Conservation (phyloP, 2,797 vertebrate genomes). For the Pelochelys cantorii region DNA sequence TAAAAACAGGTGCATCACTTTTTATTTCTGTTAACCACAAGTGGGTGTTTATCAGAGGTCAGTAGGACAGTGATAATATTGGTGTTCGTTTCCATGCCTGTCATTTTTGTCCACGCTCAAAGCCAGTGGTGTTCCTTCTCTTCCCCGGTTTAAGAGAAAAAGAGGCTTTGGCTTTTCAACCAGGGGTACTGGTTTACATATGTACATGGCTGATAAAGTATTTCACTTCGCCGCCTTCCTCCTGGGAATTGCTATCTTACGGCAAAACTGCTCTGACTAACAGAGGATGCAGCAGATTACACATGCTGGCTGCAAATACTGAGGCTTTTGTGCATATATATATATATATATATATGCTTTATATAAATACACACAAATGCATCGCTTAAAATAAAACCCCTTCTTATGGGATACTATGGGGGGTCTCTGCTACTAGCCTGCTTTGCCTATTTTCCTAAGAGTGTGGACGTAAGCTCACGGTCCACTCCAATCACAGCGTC, state of each 20-base stretch:
- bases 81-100: slow-evolving; percentile 11
- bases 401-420: neutral
- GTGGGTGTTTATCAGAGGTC: neutral
- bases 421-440: neutral
- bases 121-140: slow-evolving; percentile 49
- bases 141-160: slow-evolving; percentile 56
- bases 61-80: neutral
- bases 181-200: slow-evolving; percentile 73
- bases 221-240: slow-evolving; percentile 76
- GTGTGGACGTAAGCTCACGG: neutral
- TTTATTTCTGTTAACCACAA: accelerated
- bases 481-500: accelerated
- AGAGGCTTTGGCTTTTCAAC: slow-evolving; percentile 74
- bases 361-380: neutral
- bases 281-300: slow-evolving; percentile 73
- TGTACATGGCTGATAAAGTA: slow-evolving; percentile 82
- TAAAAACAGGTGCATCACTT: neutral
- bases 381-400: neutral
- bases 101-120: slow-evolving; percentile 44
- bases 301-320: slow-evolving; percentile 76
- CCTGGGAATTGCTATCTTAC: slow-evolving; percentile 75
- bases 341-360: neutral
- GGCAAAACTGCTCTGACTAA: slow-evolving; percentile 77
- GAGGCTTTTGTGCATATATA: neutral
- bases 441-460: neutral